Percentiles rank a stretch among this genome's conserved stretches.
These are phyloP conservation scores for Brachionus manjavacas DNA, from an alignment of 1,140 invertebrate species.

Conservation along the genomic window DNA sequence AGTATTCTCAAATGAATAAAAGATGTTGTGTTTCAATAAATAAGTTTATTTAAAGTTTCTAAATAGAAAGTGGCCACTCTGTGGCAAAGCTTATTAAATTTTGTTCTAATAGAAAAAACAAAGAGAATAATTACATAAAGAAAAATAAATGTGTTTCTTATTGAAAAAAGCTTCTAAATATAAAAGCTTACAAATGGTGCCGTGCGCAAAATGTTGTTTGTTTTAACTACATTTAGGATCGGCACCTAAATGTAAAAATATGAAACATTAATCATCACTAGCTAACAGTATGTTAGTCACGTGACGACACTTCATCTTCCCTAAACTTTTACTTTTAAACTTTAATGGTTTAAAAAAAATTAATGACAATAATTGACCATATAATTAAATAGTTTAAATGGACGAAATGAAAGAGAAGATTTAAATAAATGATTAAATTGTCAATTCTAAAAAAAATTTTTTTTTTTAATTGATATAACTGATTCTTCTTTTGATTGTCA, in stretches of 20 bases:
- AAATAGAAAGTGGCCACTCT: slow-evolving; percentile 1
- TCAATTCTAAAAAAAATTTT: too few relatives aligned
- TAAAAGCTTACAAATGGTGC: neutral
- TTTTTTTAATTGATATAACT: too few relatives aligned
- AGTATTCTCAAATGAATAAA: neutral
- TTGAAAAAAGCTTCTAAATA: neutral
- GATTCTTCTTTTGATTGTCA: too few relatives aligned
- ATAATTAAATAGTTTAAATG: too few relatives aligned
- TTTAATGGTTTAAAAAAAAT: too few relatives aligned
- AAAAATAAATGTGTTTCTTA: neutral
- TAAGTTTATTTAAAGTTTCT: neutral
- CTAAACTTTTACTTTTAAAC: too few relatives aligned
- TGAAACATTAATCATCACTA: neutral
- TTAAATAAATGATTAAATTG: too few relatives aligned
- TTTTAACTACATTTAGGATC: neutral
- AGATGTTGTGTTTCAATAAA: neutral
- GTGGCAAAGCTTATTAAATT: neutral
- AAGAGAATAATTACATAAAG: neutral
- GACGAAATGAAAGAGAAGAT: too few relatives aligned
- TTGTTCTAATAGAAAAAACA: neutral
- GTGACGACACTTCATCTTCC: slow-evolving; percentile 9
- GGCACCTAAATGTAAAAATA: slow-evolving; percentile 1
- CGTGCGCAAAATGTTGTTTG: neutral
- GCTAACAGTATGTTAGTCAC: neutral
- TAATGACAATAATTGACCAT: too few relatives aligned